Evolutionary conservation across 2,797 vertebrate species (phyloP).

Genomic region (Pseudopleuronectes americanus): DNA sequence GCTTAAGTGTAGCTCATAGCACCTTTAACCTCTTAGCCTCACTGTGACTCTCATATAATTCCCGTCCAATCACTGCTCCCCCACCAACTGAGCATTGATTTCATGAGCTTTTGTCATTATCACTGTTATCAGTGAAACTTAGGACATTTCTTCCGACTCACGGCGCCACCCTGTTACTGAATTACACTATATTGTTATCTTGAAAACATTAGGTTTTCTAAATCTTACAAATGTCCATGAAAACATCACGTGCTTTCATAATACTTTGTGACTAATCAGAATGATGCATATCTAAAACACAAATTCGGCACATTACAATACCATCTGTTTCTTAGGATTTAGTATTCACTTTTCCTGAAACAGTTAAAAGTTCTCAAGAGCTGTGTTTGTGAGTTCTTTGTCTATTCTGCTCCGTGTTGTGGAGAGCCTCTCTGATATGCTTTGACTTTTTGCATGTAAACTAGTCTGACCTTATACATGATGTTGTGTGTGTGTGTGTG

Average conservation of each 20-base stretch:
- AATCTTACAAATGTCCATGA: conserved; percentile 33
- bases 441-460: conserved; percentile 44
- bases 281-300: conserved; percentile 48
- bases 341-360: conserved; percentile 17
- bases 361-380: conserved; percentile 2
- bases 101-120: not conserved
- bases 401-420: conserved; percentile 21
- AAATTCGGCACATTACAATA: conserved; percentile 48
- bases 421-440: conserved; percentile 17
- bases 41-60: not conserved
- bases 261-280: conserved; percentile 49
- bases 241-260: conserved; percentile 48
- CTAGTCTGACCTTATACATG: conserved; percentile 24
- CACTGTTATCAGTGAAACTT: conserved; percentile 1
- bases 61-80: not conserved
- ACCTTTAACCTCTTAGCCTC: conserved; percentile 7
- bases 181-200: not conserved
- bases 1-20: not conserved
- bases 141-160: not conserved
- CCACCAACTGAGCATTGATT: not conserved
- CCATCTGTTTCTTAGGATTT: conserved; percentile 62
- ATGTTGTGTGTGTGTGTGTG: conserved; percentile 6
- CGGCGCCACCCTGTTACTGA: not conserved
- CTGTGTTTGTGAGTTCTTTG: conserved; percentile 2
- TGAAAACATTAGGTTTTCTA: conserved; percentile 2